A percentile compares a stretch with the other conserved stretches of the same genome.
Conservation (phyloP, 2,888 invertebrate genomes). For the Ligdia adustata region DNA sequence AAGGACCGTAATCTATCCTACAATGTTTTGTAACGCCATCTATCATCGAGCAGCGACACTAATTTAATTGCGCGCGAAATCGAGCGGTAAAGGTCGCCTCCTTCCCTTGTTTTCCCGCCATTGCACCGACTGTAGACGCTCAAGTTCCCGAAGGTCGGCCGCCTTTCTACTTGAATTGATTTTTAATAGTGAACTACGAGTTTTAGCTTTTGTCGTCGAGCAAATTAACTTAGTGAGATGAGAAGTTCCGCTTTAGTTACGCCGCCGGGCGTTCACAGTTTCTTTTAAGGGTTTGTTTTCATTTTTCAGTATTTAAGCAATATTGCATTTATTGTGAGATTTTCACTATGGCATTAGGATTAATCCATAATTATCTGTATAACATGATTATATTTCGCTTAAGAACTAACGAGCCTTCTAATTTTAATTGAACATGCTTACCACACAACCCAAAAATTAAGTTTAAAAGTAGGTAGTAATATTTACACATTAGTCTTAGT, state of each 20-base stretch:
- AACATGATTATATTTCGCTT: too few relatives aligned
- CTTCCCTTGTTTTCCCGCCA: constrained; percentile 71
- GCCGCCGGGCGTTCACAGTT: constrained; percentile 20
- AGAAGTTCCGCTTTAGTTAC: constrained; percentile 56
- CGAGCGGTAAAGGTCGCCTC: constrained; percentile 78
- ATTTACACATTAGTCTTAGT: too few relatives aligned
- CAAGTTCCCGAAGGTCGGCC: constrained; percentile 64
- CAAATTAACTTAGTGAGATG: constrained; percentile 72
- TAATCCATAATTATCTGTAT: too few relatives aligned
- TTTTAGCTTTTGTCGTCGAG: constrained; percentile 70
- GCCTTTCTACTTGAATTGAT: constrained; percentile 76
- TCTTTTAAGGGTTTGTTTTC: constrained; percentile 36
- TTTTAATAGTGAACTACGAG: constrained; percentile 78
- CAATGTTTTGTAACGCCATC: constrained; percentile 59
- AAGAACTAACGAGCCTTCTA: too few relatives aligned
- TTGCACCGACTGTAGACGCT: constrained; percentile 68
- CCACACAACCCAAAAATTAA: too few relatives aligned
- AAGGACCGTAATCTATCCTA: constrained; percentile 19
- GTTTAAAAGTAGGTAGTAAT: too few relatives aligned
- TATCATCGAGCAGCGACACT: constrained; percentile 71
- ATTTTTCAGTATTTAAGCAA: not conserved
- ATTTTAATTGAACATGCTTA: too few relatives aligned
- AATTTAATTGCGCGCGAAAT: constrained; percentile 83
- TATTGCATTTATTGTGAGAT: too few relatives aligned
- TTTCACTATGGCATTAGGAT: too few relatives aligned